A percentile compares a stretch with the other conserved stretches of the same genome.
phyloP scores from a whole-genome alignment of 2,113 vertebrate genomes.

The Peromyscus maniculatus region DNA sequence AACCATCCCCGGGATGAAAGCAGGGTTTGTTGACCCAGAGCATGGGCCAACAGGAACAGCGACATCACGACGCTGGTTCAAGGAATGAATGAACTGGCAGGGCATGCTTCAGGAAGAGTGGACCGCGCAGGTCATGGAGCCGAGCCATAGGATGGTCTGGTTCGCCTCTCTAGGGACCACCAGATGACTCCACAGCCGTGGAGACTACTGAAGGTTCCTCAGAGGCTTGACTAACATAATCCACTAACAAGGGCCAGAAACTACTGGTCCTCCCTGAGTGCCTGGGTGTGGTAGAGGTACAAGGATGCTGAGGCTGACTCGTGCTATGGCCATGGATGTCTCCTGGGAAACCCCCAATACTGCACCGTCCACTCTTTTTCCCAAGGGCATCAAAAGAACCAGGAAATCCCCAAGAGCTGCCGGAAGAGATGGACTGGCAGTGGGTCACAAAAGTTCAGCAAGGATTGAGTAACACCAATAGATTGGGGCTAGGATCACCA shows the following conservation, averaged over 20 bases:
- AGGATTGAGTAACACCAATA: background rate
- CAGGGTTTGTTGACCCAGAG: background rate
- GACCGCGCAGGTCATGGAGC: rapidly evolving
- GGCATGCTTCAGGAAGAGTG: background rate
- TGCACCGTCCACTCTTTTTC: background rate
- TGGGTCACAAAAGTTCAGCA: background rate
- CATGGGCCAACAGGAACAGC: rapidly evolving
- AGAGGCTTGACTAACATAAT: background rate
- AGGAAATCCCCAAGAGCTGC: background rate
- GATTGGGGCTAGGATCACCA: background rate
- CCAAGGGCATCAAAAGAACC: background rate
- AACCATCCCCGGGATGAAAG: background rate
- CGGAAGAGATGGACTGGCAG: background rate
- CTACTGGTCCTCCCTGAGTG: background rate
- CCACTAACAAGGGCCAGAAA: background rate
- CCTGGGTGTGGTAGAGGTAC: background rate
- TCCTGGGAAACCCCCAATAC: background rate
- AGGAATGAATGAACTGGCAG: rapidly evolving
- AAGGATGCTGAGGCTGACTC: background rate
- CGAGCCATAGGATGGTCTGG: rapidly evolving
- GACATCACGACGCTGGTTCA: background rate
- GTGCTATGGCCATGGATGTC: background rate
- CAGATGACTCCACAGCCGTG: background rate
- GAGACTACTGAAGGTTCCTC: background rate
- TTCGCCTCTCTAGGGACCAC: background rate